A percentile compares a stretch with the other conserved stretches of the same genome.
Evolutionary conservation across 2,113 vertebrate species (phyloP).

Genomic region (Colaptes auratus): DNA sequence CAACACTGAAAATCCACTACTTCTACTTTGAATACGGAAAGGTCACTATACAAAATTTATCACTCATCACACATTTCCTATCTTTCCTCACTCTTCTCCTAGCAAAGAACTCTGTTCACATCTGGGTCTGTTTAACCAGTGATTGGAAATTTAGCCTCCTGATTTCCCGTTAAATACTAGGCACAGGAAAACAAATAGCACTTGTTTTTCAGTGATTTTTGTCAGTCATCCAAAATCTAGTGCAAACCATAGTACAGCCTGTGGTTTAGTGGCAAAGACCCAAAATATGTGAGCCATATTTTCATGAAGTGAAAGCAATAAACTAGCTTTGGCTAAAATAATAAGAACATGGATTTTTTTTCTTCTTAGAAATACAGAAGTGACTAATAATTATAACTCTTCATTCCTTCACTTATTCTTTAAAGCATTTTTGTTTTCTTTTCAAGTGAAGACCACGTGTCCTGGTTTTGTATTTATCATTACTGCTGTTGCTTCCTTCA

Average conservation of each 20-base stretch:
- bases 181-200: conserved; percentile 86
- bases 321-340: conserved; percentile 52
- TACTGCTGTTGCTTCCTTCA: conserved; percentile 1
- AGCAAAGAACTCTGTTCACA: conserved; percentile 58
- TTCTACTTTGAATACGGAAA: conserved; percentile 45
- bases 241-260: conserved; percentile 73
- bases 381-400: conserved; percentile 56
- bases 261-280: conserved; percentile 77
- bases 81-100: conserved; percentile 37
- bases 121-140: conserved; percentile 83
- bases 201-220: conserved; percentile 84
- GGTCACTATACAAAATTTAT: conserved; percentile 42
- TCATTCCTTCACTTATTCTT: conserved; percentile 33
- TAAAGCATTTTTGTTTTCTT: conserved; percentile 38
- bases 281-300: conserved; percentile 73
- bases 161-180: conserved; percentile 86
- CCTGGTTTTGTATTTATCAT: conserved; percentile 53
- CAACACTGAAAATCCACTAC: conserved; percentile 18
- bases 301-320: conserved; percentile 64
- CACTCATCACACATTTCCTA: conserved; percentile 57
- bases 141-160: conserved; percentile 83
- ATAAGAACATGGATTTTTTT: background rate
- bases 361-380: conserved; percentile 54
- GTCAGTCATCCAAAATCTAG: conserved; percentile 80
- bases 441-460: conserved; percentile 41